Evolutionary conservation across 2,113 vertebrate species (phyloP).

Genomic region (Epinephelus moara): DNA sequence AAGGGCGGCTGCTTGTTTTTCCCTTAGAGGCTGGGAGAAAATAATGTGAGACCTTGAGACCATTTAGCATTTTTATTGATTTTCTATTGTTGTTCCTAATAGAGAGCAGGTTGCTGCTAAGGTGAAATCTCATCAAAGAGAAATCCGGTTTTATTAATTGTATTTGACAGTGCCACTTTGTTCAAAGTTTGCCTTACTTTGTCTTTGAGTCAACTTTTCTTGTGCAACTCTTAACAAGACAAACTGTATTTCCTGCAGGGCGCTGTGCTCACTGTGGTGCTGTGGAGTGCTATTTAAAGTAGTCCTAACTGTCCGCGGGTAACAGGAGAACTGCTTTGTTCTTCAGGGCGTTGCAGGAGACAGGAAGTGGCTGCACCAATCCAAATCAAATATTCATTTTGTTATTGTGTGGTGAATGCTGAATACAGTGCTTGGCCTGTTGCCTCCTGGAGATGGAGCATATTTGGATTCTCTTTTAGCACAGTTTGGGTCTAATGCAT

Average conservation of each 20-base stretch:
- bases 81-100: neutral
- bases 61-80: conserved; percentile 25
- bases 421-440: conserved; percentile 53
- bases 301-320: conserved; percentile 29
- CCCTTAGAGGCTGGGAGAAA: neutral
- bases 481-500: conserved; percentile 53
- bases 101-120: neutral
- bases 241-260: conserved; percentile 29
- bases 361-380: conserved; percentile 61
- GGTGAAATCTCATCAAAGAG: conserved; percentile 18
- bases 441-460: conserved; percentile 50
- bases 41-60: neutral
- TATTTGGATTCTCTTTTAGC: conserved; percentile 56
- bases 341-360: conserved; percentile 54
- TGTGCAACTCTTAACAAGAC: conserved; percentile 19
- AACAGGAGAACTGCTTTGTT: conserved; percentile 66
- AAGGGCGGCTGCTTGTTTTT: neutral
- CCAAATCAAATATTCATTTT: conserved; percentile 81
- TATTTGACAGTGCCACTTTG: neutral
- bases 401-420: conserved; percentile 68
- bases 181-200: conserved; percentile 28
- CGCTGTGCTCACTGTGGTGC: neutral
- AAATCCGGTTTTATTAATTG: neutral
- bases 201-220: conserved; percentile 43
- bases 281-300: conserved; percentile 52